Percentiles rank a stretch among this genome's conserved stretches.
phyloP scores from a whole-genome alignment of 1,140 invertebrate species.

The Leptinotarsa undecemlineata region DNA sequence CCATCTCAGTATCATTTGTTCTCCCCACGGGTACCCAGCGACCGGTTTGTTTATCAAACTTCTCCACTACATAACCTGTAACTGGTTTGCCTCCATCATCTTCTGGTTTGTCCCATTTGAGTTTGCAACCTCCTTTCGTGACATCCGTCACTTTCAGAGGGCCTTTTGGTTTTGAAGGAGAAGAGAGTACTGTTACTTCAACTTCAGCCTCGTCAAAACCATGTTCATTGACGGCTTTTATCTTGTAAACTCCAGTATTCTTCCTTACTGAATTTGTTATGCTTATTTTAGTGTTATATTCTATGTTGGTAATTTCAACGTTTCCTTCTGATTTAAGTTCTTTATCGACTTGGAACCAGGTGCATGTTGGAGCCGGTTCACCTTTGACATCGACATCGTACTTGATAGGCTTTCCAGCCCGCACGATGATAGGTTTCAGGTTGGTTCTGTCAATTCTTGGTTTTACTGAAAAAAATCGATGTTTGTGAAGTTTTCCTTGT shows the following conservation, averaged over 20 bases:
- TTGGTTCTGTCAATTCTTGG: conserved; percentile 96
- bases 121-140: conserved; percentile 87
- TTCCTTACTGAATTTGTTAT: conserved; percentile 82
- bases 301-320: conserved; percentile 85
- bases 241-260: conserved; percentile 89
- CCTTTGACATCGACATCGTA: conserved; percentile 93
- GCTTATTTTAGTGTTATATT: conserved; percentile 91
- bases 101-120: conserved; percentile 96
- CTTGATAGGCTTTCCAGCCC: conserved; percentile 89
- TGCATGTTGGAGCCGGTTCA: conserved; percentile 90
- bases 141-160: conserved; percentile 92
- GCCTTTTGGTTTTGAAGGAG: conserved; percentile 83
- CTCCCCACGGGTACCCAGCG: conserved; percentile 92
- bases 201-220: conserved; percentile 93
- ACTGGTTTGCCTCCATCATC: conserved; percentile 97
- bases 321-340: conserved; percentile 68
- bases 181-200: conserved; percentile 86
- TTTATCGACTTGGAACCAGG: conserved; percentile 74
- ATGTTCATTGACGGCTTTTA: conserved; percentile 88
- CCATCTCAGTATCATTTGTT: conserved; percentile 83
- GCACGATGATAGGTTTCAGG: conserved; percentile 85
- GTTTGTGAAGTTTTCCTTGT: no score
- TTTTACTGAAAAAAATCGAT: conserved; percentile 71
- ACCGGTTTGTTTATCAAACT: conserved; percentile 90
- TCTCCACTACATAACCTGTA: conserved; percentile 96